Evolutionary conservation across 2,797 vertebrate genomes (phyloP).

Genomic region (Mus caroli): DNA sequence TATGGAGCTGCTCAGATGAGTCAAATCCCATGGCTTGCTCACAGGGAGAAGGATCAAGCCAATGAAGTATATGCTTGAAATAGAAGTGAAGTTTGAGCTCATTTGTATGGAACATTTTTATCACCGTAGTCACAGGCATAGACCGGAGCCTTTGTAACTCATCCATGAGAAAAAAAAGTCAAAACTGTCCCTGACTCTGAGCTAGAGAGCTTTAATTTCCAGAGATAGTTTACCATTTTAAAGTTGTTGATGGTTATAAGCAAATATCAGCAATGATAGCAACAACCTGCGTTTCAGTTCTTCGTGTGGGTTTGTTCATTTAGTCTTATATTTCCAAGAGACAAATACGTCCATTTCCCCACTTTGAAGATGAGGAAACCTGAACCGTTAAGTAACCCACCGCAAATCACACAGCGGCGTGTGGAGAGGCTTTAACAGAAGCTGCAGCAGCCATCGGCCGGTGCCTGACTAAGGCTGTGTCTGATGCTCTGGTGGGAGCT

Average conservation of each 20-base stretch:
- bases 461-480: neutral
- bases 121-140: neutral
- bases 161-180: neutral
- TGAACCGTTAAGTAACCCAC: neutral
- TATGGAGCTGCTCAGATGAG: neutral
- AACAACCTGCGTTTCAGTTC: neutral
- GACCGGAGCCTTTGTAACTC: neutral
- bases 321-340: neutral
- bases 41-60: neutral
- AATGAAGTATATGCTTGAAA: conserved; percentile 33
- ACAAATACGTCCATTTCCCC: neutral
- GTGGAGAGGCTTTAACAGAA: neutral
- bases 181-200: conserved; percentile 8
- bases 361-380: conserved; percentile 16
- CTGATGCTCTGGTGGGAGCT: neutral
- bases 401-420: neutral
- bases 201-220: conserved; percentile 37
- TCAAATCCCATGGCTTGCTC: neutral
- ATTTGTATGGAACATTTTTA: conserved; percentile 40
- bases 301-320: neutral
- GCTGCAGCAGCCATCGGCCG: neutral
- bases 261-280: neutral
- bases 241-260: neutral
- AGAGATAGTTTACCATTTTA: neutral
- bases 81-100: conserved; percentile 6